Percentiles rank a stretch among this genome's conserved stretches.
Evolutionary conservation across 2,888 invertebrate genomes (phyloP).

Genomic region (Dryadula phaetusa): DNA sequence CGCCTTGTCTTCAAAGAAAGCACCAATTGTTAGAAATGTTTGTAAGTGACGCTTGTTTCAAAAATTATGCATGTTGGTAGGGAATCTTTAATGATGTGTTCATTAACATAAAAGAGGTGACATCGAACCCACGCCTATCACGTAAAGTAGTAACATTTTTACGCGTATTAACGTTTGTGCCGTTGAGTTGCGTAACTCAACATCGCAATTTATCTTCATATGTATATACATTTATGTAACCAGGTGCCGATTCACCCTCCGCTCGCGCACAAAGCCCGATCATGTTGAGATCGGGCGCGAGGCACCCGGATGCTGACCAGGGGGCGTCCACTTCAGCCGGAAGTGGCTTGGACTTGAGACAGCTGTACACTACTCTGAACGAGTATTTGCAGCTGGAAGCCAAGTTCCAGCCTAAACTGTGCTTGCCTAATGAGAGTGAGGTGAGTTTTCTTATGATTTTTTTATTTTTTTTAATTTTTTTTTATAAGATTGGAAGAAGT

Average conservation of each 20-base stretch:
- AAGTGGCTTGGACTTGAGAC: slow-evolving; percentile 57
- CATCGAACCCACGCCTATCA: too few relatives aligned
- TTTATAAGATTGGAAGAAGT: too few relatives aligned
- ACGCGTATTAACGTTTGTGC: too few relatives aligned
- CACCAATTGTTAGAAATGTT: too few relatives aligned
- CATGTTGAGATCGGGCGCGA: slow-evolving; percentile 85
- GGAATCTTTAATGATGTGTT: too few relatives aligned
- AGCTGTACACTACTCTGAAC: slow-evolving; percentile 84
- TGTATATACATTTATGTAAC: neutral
- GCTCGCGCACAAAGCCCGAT: slow-evolving; percentile 72
- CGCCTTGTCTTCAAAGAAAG: too few relatives aligned
- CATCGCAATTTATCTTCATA: neutral
- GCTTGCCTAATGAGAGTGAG: slow-evolving; percentile 86
- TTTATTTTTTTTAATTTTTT: neutral
- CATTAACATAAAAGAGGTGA: too few relatives aligned
- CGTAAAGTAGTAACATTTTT: too few relatives aligned
- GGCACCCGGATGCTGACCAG: slow-evolving; percentile 86
- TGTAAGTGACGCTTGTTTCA: too few relatives aligned
- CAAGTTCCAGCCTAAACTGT: slow-evolving; percentile 88
- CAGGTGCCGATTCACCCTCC: slow-evolving; percentile 82
- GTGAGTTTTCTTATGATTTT: slow-evolving; percentile 67
- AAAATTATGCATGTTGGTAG: too few relatives aligned
- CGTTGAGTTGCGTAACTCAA: neutral
- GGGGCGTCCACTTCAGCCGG: slow-evolving; percentile 45
- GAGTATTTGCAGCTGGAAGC: slow-evolving; percentile 88